Evolutionary conservation across 2,113 vertebrate genomes (phyloP), one percentile per base, ranked within the genome.

Genomic region (Nymphicus hollandicus): DNA sequence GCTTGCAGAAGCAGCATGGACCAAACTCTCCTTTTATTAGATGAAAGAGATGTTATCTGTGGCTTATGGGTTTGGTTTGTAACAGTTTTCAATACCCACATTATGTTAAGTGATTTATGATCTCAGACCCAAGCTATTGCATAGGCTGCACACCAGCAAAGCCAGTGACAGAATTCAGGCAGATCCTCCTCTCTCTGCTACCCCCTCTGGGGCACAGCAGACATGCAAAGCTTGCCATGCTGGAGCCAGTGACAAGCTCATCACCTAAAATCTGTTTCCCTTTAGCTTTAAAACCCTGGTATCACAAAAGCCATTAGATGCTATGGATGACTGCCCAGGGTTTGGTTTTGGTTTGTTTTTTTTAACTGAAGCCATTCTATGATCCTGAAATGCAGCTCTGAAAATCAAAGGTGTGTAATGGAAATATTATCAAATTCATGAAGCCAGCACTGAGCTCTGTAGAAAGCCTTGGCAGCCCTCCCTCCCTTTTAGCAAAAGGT

Each of bases 381-480:
- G 65, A 87, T 65, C 65, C 83, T 61, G 31, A 93, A 94, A 83
- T 29, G 61, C 88, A 93, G 86, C 72, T 94, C 80, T 92, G 82
- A 84, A 95, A 93, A 93, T 1, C 81, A 92, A 77, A 84, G 39
- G 68, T 82, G 73, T 61, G 68, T 69, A 80, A 95, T 53, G 2
- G 44, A 94, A 81, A 41, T 39, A 17, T 84, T 84, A 91, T 79
- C 79, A 91, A 89, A 89, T 85, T 90, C 56, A 58, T 13, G 49
- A 91, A 89, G 58, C 84, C 76, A 79, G 63, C 50, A 74, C 43
- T 66, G 53, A 35, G 83, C 83, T 78, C 50, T 39, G 44, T 10
- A 91, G 89, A 91, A 96, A 96, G 93, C 97, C 96, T 96, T 96
- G 90, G 96, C 93, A 91, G 90, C 88, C 85, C 91, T 93, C 88